Conservation (phyloP, 2,113 vertebrate species). For the Pseudorectes ferrugineus region DNA sequence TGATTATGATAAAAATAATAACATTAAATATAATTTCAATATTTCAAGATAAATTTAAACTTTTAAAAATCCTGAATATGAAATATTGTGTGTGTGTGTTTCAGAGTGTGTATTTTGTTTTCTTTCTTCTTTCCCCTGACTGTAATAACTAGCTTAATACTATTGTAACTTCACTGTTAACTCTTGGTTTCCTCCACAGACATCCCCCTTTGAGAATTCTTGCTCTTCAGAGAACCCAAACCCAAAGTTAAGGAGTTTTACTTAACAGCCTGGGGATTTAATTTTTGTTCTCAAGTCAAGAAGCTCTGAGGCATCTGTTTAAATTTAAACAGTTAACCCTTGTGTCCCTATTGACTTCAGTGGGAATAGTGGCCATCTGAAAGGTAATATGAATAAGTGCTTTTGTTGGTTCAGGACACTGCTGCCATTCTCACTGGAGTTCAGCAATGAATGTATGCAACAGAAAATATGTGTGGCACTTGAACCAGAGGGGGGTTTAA, state of each 20-base stretch:
- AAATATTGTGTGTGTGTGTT: neutral
- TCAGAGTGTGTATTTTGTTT: neutral
- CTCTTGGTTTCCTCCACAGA: neutral
- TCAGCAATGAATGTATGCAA: neutral
- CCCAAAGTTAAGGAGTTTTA: neutral
- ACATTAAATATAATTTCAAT: neutral
- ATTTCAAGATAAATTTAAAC: neutral
- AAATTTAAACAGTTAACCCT: slow-evolving; percentile 42
- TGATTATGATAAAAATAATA: neutral
- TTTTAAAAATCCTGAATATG: neutral
- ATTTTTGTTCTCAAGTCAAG: neutral
- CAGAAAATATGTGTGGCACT: slow-evolving; percentile 46
- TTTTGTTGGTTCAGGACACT: slow-evolving; percentile 60
- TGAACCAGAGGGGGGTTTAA: neutral
- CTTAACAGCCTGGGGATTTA: neutral
- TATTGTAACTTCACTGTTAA: neutral
- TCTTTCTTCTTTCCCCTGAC: neutral
- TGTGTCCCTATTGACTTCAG: slow-evolving; percentile 8
- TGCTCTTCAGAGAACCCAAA: neutral
- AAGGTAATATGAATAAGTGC: slow-evolving; percentile 50
- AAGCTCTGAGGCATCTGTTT: neutral
- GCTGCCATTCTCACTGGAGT: slow-evolving; percentile 28
- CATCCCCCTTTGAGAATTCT: neutral
- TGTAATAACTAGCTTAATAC: neutral
- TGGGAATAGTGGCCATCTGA: neutral